These are phyloP conservation scores for Xenopus petersii DNA, from an alignment of 2,797 vertebrate species.

Conservation along the genomic window DNA sequence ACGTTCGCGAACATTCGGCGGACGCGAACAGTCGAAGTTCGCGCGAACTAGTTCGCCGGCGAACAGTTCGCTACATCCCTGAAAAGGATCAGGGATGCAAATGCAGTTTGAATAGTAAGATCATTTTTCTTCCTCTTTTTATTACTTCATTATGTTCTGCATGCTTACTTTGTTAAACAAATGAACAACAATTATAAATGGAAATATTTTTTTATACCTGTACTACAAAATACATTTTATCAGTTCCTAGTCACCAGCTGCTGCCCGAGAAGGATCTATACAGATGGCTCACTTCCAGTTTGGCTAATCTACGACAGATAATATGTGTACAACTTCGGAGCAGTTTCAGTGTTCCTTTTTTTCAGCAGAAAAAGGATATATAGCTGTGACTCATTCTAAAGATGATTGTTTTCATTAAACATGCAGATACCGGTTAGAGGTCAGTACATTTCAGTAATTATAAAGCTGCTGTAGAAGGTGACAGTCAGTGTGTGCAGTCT, in stretches of 20 bases:
- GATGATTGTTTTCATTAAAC: background rate
- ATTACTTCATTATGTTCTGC: background rate
- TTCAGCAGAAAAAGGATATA: constrained; percentile 5
- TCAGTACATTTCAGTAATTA: too few relatives aligned
- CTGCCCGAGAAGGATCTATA: constrained; percentile 13
- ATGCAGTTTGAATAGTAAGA: too few relatives aligned
- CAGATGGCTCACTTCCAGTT: constrained; percentile 36
- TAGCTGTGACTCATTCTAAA: background rate
- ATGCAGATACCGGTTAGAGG: too few relatives aligned
- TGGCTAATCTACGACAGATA: constrained; percentile 34
- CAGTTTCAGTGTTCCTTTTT: constrained; percentile 14
- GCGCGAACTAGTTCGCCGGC: too few relatives aligned
- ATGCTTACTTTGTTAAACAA: constrained; percentile 27
- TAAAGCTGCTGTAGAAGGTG: too few relatives aligned
- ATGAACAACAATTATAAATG: constrained; percentile 9
- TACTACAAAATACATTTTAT: constrained; percentile 19
- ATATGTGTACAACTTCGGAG: constrained; percentile 35
- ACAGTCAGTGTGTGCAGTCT: too few relatives aligned
- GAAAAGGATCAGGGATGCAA: too few relatives aligned
- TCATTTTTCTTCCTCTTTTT: too few relatives aligned
- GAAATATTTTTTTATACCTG: background rate
- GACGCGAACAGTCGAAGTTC: too few relatives aligned
- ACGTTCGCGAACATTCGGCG: too few relatives aligned
- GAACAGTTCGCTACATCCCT: too few relatives aligned
- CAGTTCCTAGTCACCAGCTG: constrained; percentile 25